Conservation (phyloP, 2,888 invertebrate species). For the Leptopilina syphax region DNA sequence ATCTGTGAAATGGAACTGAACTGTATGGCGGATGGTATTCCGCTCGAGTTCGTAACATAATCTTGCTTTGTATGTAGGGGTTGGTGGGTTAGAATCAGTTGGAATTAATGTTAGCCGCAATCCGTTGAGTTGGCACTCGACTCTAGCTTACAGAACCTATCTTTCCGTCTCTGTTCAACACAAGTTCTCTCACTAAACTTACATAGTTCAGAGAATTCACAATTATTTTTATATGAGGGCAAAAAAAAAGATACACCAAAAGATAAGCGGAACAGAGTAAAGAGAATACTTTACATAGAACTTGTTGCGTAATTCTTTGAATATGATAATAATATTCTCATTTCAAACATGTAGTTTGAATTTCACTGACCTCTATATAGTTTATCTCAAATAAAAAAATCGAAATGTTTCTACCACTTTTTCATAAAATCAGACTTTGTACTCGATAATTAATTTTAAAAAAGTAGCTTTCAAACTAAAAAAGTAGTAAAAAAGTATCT, state of each 20-base stretch:
- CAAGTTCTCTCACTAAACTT: not conserved
- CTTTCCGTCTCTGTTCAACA: constrained; percentile 42
- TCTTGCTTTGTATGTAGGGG: constrained; percentile 64
- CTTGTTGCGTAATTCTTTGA: too few relatives aligned
- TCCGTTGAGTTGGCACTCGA: constrained; percentile 60
- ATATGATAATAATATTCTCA: too few relatives aligned
- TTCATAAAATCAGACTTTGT: too few relatives aligned
- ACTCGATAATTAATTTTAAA: too few relatives aligned
- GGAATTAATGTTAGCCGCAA: constrained; percentile 67
- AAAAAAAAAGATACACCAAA: not conserved
- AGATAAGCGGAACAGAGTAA: not conserved
- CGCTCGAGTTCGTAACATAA: constrained; percentile 8
- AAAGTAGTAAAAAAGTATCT: too few relatives aligned
- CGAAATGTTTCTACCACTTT: too few relatives aligned
- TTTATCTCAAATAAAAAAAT: too few relatives aligned
- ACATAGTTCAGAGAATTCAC: not conserved
- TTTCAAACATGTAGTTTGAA: too few relatives aligned
- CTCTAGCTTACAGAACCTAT: constrained; percentile 48
- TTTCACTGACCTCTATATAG: too few relatives aligned
- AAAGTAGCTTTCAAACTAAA: too few relatives aligned
- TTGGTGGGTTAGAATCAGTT: constrained; percentile 65
- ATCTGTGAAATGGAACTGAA: not conserved
- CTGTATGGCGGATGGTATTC: constrained; percentile 3
- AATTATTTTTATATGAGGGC: not conserved
- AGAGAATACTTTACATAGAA: too few relatives aligned